phyloP scores from a whole-genome alignment of 2,888 invertebrate species.

The Dryobotodes eremita region DNA sequence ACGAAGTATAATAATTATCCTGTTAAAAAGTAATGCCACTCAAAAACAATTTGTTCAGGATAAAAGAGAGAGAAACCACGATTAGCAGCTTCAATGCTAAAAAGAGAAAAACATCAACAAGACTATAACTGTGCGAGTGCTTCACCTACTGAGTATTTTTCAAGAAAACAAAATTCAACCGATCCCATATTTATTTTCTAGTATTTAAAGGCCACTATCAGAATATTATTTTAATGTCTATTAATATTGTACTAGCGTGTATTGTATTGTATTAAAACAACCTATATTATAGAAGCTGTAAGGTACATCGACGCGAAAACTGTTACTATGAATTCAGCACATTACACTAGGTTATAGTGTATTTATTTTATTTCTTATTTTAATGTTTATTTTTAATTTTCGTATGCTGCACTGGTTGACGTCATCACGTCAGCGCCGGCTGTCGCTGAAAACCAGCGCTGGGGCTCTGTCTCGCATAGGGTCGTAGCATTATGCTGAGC shows the following conservation, averaged over 20 bases:
- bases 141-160: background rate
- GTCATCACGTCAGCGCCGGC: too few relatives aligned
- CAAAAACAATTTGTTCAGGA: background rate
- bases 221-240: slow-evolving; percentile 9
- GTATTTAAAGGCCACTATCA: background rate
- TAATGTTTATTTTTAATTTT: too few relatives aligned
- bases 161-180: background rate
- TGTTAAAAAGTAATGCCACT: background rate
- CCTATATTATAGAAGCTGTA: background rate
- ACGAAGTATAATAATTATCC: background rate
- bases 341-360: too few relatives aligned
- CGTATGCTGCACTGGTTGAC: too few relatives aligned
- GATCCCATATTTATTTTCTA: background rate
- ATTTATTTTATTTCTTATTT: too few relatives aligned
- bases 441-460: too few relatives aligned
- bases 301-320: background rate
- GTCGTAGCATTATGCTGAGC: too few relatives aligned
- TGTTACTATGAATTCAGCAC: too few relatives aligned
- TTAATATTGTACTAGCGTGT: background rate
- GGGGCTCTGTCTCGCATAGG: too few relatives aligned
- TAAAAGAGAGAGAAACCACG: background rate
- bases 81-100: background rate
- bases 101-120: slow-evolving; percentile 9
- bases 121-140: background rate
- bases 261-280: background rate